Percentiles rank a stretch among this genome's conserved stretches.
Evolutionary conservation across 2,113 vertebrate genomes (phyloP).

Genomic region (Megaceryle maxima): DNA sequence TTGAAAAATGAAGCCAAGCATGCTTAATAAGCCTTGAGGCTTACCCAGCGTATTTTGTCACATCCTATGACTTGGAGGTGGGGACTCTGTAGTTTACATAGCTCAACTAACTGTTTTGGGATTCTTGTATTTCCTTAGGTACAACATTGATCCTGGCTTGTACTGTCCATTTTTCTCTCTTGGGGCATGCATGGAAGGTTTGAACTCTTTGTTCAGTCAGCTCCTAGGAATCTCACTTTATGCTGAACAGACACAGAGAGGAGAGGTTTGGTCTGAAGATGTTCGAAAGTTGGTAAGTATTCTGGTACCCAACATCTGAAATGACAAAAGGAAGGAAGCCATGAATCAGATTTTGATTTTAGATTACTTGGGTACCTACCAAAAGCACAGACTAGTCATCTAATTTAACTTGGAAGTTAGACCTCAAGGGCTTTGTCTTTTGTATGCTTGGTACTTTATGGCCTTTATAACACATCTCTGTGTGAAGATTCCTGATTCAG

Average conservation of each 20-base stretch:
- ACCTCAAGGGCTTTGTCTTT: background rate
- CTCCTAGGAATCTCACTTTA: slow-evolving; percentile 89
- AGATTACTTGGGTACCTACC: background rate
- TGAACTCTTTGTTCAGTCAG: slow-evolving; percentile 87
- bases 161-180: slow-evolving; percentile 95
- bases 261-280: slow-evolving; percentile 94
- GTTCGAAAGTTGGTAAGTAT: slow-evolving; percentile 90
- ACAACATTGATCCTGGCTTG: slow-evolving; percentile 92
- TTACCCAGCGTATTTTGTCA: background rate
- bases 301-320: background rate
- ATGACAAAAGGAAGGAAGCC: background rate
- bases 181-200: slow-evolving; percentile 94
- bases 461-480: background rate
- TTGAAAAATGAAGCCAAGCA: background rate
- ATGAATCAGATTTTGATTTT: background rate
- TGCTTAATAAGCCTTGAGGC: background rate
- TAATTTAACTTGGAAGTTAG: background rate
- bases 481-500: background rate
- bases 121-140: slow-evolving; percentile 75
- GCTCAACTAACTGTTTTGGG: background rate
- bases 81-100: background rate
- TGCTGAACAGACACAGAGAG: slow-evolving; percentile 83
- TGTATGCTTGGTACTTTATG: background rate
- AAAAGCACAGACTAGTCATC: background rate
- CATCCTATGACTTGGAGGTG: background rate